Evolutionary conservation across 2,113 vertebrate genomes (phyloP).

Genomic region (Thamnophis sirtalis): DNA sequence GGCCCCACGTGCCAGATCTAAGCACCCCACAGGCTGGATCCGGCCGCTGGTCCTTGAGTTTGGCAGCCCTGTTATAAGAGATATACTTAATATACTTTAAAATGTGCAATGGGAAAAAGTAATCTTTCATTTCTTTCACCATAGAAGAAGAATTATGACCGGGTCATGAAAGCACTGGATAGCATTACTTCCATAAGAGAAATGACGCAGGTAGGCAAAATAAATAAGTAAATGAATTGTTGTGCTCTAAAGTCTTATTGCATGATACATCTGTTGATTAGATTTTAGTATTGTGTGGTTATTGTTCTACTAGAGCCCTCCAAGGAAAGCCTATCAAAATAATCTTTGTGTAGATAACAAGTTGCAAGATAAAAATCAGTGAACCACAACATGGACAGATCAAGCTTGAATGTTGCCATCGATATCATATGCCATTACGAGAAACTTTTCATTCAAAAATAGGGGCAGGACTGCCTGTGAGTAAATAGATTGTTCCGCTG

Average conservation of each 20-base stretch:
- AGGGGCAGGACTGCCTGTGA: background rate
- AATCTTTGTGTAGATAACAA: background rate
- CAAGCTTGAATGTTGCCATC: background rate
- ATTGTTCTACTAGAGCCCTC: background rate
- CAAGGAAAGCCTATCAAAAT: slow-evolving; percentile 12
- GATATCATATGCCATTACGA: slow-evolving; percentile 11
- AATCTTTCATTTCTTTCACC: slow-evolving; percentile 25
- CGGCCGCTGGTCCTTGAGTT: too few relatives aligned
- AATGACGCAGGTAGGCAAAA: slow-evolving; percentile 83
- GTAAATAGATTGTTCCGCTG: background rate
- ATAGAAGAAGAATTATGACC: slow-evolving; percentile 90
- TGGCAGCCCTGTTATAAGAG: background rate
- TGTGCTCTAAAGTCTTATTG: background rate
- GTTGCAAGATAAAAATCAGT: slow-evolving; percentile 29
- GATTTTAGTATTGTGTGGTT: background rate
- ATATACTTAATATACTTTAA: background rate
- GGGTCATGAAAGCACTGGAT: slow-evolving; percentile 87
- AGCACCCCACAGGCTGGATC: too few relatives aligned
- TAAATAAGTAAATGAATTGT: background rate
- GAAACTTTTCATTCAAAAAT: background rate
- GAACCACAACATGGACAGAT: slow-evolving; percentile 11
- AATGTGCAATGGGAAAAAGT: background rate
- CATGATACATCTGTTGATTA: background rate
- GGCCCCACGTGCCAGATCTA: too few relatives aligned
- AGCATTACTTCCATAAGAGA: slow-evolving; percentile 91